Conservation (phyloP, 2,113 vertebrate genomes). For the cat (Felis catus) region DNA sequence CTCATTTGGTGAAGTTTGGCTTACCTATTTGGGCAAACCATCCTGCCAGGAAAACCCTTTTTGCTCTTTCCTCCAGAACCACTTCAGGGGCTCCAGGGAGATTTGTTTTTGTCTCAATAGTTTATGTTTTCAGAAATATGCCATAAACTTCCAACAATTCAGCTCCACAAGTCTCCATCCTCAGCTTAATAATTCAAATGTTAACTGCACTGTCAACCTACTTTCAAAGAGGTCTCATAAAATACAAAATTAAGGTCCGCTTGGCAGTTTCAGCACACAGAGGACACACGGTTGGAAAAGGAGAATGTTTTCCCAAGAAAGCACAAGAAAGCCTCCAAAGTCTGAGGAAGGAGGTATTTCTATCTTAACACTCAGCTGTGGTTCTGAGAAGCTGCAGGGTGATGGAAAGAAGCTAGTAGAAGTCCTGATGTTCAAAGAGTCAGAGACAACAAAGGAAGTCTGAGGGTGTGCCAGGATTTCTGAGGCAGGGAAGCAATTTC, state of each 20-base stretch:
- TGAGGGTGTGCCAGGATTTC: background rate
- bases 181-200: background rate
- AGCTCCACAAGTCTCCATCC: background rate
- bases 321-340: rapidly evolving
- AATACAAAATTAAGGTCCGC: background rate
- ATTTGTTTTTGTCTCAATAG: background rate
- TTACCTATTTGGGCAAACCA: background rate
- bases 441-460: background rate
- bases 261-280: background rate
- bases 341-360: background rate
- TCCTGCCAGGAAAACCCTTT: background rate
- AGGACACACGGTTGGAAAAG: background rate
- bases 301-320: background rate
- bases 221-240: background rate
- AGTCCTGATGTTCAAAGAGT: background rate
- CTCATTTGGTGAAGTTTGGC: background rate
- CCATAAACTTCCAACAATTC: background rate
- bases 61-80: background rate
- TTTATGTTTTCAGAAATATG: background rate
- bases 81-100: background rate
- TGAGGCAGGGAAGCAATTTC: conserved; percentile 47
- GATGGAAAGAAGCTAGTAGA: background rate
- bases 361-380: background rate
- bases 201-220: background rate
- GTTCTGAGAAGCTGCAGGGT: background rate